Percentiles rank a stretch among this genome's conserved stretches.
Conservation (phyloP, 2,113 vertebrate species). For the Vombatus ursinus region DNA sequence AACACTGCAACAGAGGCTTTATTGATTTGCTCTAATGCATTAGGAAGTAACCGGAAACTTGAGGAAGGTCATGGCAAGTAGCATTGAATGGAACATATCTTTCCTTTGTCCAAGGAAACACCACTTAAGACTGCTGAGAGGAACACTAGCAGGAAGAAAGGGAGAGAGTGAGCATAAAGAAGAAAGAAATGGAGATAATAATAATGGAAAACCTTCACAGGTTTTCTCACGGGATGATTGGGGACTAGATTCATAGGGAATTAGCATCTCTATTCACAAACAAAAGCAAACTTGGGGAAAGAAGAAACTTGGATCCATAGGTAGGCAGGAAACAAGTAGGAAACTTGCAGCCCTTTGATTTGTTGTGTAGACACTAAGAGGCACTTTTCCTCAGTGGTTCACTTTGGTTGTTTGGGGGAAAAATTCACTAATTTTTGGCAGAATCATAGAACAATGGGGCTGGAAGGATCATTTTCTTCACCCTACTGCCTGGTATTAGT, state of each 20-base stretch:
- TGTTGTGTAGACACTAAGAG: neutral
- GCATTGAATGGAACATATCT: conserved; percentile 55
- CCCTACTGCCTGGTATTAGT: neutral
- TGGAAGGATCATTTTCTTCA: neutral
- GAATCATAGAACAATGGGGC: neutral
- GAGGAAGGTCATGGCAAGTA: conserved; percentile 74
- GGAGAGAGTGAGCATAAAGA: neutral
- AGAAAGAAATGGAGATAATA: conserved; percentile 46
- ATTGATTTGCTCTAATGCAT: conserved; percentile 81
- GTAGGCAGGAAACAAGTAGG: neutral
- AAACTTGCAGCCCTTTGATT: neutral
- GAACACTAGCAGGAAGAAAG: conserved; percentile 42
- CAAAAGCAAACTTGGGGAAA: conserved; percentile 32
- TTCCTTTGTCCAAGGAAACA: conserved; percentile 57
- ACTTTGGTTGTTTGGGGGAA: neutral
- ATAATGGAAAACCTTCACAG: neutral
- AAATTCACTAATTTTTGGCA: neutral
- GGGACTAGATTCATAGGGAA: conserved; percentile 11
- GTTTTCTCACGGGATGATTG: neutral
- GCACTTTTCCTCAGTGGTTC: neutral
- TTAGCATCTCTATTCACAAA: conserved; percentile 13
- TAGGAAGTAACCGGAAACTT: conserved; percentile 73
- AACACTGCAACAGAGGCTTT: conserved; percentile 76
- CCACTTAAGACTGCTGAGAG: conserved; percentile 15
- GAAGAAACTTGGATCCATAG: neutral